Percentiles rank a stretch among this genome's conserved stretches.
These are phyloP conservation scores for Belonocnema kinseyi DNA, from an alignment of 1,140 invertebrate genomes.

Conservation along the genomic window DNA sequence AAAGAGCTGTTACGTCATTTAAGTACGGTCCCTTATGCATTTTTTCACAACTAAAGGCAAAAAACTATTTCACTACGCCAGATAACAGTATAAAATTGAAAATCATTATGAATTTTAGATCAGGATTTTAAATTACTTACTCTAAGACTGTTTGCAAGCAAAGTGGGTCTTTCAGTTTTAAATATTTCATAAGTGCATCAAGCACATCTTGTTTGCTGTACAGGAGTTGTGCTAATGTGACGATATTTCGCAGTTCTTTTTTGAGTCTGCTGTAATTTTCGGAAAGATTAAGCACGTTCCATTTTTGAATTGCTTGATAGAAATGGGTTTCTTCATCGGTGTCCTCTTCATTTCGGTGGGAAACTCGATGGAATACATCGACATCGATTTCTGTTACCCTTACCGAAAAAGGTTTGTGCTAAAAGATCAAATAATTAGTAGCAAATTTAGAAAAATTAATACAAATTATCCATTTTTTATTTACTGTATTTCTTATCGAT, in stretches of 20 bases:
- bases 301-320: slow-evolving; percentile 88
- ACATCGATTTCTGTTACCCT: slow-evolving; percentile 89
- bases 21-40: too few relatives aligned
- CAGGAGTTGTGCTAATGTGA: slow-evolving; percentile 88
- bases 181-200: slow-evolving; percentile 82
- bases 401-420: slow-evolving; percentile 93
- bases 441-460: slow-evolving; percentile 34
- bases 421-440: slow-evolving; percentile 51
- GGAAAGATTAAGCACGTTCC: slow-evolving; percentile 90
- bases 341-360: slow-evolving; percentile 82
- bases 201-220: slow-evolving; percentile 87
- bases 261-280: slow-evolving; percentile 87
- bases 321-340: slow-evolving; percentile 85
- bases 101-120: slow-evolving; percentile 21
- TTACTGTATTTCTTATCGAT: too few relatives aligned
- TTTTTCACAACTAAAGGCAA: too few relatives aligned
- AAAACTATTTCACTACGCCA: too few relatives aligned
- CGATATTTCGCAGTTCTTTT: slow-evolving; percentile 82
- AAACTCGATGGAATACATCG: slow-evolving; percentile 85
- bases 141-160: slow-evolving; percentile 89
- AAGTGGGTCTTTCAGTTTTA: slow-evolving; percentile 82
- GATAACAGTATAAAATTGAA: too few relatives aligned
- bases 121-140: slow-evolving; percentile 76
- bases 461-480: background rate
- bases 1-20: too few relatives aligned